Conservation (phyloP, 2,888 invertebrate genomes). For the Eupithecia subfuscata region DNA sequence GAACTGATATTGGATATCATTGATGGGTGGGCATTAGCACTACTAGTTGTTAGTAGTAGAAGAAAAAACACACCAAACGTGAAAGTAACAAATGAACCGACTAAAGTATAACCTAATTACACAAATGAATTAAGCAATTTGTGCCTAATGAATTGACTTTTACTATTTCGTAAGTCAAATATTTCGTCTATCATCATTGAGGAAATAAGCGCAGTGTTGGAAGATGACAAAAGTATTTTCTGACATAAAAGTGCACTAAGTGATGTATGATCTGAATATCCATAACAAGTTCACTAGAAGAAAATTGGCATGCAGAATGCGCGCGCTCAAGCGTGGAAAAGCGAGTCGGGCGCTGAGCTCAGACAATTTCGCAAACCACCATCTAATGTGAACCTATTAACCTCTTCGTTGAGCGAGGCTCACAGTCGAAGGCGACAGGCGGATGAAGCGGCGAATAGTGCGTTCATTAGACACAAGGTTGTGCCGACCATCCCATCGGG, state of each 20-base stretch:
- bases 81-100: constrained; percentile 18
- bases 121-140: constrained; percentile 35
- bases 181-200: constrained; percentile 27
- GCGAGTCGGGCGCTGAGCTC: constrained; percentile 69
- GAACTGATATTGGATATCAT: background rate
- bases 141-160: constrained; percentile 49
- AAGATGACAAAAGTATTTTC: background rate
- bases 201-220: constrained; percentile 44
- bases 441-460: constrained; percentile 77
- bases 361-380: constrained; percentile 81
- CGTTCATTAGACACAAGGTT: constrained; percentile 83
- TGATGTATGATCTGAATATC: constrained; percentile 31
- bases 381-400: constrained; percentile 85
- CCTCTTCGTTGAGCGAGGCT: constrained; percentile 79
- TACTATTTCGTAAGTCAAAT: constrained; percentile 55
- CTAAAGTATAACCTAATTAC: constrained; percentile 25
- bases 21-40: background rate
- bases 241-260: background rate
- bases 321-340: constrained; percentile 76
- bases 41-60: background rate
- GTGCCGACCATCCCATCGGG: constrained; percentile 67
- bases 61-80: background rate
- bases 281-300: constrained; percentile 34
- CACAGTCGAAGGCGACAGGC: constrained; percentile 81
- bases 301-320: constrained; percentile 59